Evolutionary conservation across 2,888 invertebrate species (phyloP), one percentile per base, ranked within the genome.

Genomic region (Nymphalis polychloros): DNA sequence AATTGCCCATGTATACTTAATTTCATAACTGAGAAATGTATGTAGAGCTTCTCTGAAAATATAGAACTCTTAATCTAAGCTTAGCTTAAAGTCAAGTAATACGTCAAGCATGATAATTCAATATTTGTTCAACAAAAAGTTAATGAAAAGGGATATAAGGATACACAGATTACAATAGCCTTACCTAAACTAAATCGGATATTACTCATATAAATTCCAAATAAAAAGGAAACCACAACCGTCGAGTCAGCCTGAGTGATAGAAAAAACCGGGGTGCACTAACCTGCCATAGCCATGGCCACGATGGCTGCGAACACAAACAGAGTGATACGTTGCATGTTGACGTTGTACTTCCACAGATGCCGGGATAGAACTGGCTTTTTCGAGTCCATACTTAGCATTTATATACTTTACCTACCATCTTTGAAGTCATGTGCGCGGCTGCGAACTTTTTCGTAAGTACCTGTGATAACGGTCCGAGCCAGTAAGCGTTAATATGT

Each of bases 181-280:
- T 69, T 70, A 73, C 63, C 73, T 67, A 48, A 70, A 75, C 68
- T 69, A 73, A 81, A 84, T 84, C 74, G 78, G 74, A 83, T 80
- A 84, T 84, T 76, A 75, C 75, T 77, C 74, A 78, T 65, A 67
- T 74, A 76, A 80, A 80, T 79, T 75, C 77, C 75, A 77, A 70
- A 71, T 71, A 73, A 79, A 83, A 81, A 78, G 75, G 77, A 81
- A 81, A 82, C 78, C 76, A 75, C 74, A 75, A 67, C 66, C 80
- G 77, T 77, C 73, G 73, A 80, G 70, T 76, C 70, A 73, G 72
- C 71, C 68, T 63, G 66, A 72, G n/a, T 63, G 67, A 69, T 73
- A 77, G 82, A 82, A 89, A 90, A 89, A 89, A 89, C 80, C 71
- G 72, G 71, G 80, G 90, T 88, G 86, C 91, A 92, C 92, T 92